Evolutionary conservation across 2,113 vertebrate species (phyloP), one percentile per base, ranked within the genome.

Genomic region (Athene cunicularia): DNA sequence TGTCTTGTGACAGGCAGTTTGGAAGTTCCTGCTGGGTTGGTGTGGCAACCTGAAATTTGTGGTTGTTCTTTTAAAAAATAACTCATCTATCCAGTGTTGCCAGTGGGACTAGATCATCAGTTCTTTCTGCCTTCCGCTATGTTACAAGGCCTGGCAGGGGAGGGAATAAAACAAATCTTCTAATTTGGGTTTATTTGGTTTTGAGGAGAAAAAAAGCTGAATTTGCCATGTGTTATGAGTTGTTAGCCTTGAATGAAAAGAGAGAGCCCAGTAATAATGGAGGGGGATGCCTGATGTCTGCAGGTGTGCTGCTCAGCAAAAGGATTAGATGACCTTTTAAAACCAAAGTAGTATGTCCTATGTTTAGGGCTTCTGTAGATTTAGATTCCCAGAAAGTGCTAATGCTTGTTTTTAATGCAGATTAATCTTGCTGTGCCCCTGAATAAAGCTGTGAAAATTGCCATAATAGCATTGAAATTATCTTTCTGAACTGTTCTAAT

Each of bases 361-460:
- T 4, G 2, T 59, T 86, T 72, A 64, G 59, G n/a, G 47, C 52
- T 77, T 90, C 68, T 8, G 22, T 11, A 85, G 76, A 52, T 6
- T 75, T 52, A 43, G 63, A 76, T 88, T 82, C 63, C 59, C 88
- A 93, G 91, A 86, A 95, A 96, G 72, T 43, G 32, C n/a, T 91
- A 66, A 24, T 76, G 6, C 27, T 59, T 66, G 33, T 35, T 88
- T 85, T 86, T 86, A 94, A 90, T 80, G 84, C 80, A 68, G 56
- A 79, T 93, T 86, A 68, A 49, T 93, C 91, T 73, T 84, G 63
- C 60, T 82, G 41, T 85, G 33, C 74, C 74, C 59, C 66, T 68
- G 74, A 60, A 52, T 81, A 88, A 93, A 93, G 86, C 91, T 94
- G 77, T 90, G 90, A 80, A 97, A 97, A 97, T 84, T 88, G 81